phyloP scores from a whole-genome alignment of 2,797 vertebrate species.

The Ptychadena robeensis region DNA sequence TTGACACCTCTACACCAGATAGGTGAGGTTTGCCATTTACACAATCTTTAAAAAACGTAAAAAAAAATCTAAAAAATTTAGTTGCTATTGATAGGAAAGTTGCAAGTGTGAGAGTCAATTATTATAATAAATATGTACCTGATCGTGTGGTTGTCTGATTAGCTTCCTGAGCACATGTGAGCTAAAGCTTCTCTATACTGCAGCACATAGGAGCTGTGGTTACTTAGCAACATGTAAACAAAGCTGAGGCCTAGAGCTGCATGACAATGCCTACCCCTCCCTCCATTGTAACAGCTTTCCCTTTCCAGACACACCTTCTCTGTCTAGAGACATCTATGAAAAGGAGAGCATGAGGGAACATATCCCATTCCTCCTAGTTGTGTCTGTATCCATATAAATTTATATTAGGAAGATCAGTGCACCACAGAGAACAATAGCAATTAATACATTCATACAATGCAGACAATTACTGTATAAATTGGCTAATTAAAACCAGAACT shows the following conservation, averaged over 20 bases:
- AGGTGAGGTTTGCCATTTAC: too few relatives aligned
- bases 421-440: too few relatives aligned
- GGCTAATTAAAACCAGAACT: too few relatives aligned
- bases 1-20: too few relatives aligned
- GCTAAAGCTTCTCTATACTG: background rate
- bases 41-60: too few relatives aligned
- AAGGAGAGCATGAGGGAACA: too few relatives aligned
- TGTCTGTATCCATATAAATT: too few relatives aligned
- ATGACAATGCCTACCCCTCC: constrained; percentile 6
- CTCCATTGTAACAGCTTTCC: constrained; percentile 7
- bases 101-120: background rate
- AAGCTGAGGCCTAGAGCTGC: background rate
- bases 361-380: too few relatives aligned
- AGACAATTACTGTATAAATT: too few relatives aligned
- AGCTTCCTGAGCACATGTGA: background rate
- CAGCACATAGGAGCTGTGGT: background rate
- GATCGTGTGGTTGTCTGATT: background rate
- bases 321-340: background rate
- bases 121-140: constrained; percentile 1
- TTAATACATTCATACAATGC: too few relatives aligned
- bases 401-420: too few relatives aligned
- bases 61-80: too few relatives aligned
- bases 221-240: constrained; percentile 45
- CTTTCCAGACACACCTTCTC: constrained; percentile 10
- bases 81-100: background rate